Conservation (phyloP, 2,113 vertebrate genomes). For the Neotragus moschatus region DNA sequence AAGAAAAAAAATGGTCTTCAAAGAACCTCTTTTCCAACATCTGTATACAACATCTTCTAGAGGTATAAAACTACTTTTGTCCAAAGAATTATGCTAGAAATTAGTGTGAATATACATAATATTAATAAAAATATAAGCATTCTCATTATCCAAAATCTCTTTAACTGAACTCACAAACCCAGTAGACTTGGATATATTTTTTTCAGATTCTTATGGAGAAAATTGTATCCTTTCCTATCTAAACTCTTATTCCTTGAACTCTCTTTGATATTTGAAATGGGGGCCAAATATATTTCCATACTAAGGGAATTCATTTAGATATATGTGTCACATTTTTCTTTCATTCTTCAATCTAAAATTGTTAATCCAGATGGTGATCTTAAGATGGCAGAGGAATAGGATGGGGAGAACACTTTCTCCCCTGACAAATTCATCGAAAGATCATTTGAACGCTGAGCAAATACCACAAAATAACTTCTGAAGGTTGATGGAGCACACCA, state of each 20-base stretch:
- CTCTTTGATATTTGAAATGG: not conserved
- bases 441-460: not conserved
- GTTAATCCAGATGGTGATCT: not conserved
- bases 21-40: not conserved
- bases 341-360: not conserved
- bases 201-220: not conserved
- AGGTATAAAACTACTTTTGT: not conserved
- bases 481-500: accelerated
- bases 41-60: not conserved
- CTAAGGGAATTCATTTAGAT: not conserved
- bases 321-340: not conserved
- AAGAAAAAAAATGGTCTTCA: not conserved
- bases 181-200: not conserved
- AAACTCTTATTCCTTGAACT: not conserved
- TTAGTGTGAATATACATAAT: not conserved
- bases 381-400: not conserved
- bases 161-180: not conserved
- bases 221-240: not conserved
- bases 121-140: not conserved
- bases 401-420: not conserved
- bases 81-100: not conserved
- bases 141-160: not conserved
- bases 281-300: not conserved
- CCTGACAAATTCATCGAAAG: not conserved
- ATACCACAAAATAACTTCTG: not conserved